These are phyloP conservation scores for Microctenopoma steveboyesi DNA, from an alignment of 2,797 vertebrate species.

Conservation along the genomic window DNA sequence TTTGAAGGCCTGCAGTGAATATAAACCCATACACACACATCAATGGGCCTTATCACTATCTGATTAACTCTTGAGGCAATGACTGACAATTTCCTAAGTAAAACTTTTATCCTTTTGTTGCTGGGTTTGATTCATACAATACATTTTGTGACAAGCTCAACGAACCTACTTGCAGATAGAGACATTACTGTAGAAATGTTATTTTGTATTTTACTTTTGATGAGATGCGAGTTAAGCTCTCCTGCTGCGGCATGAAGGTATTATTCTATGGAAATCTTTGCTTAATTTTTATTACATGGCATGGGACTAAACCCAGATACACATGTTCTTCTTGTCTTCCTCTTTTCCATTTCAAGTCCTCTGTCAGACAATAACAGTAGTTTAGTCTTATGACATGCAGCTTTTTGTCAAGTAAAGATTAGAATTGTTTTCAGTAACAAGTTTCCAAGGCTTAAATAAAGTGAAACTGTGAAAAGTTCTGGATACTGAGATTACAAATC, in stretches of 20 bases:
- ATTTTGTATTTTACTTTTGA: not conserved
- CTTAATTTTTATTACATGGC: conserved; percentile 19
- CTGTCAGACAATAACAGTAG: conserved; percentile 21
- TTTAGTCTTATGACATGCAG: conserved; percentile 12
- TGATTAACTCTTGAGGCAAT: conserved; percentile 8
- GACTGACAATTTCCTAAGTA: not conserved
- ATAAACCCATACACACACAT: conserved; percentile 4
- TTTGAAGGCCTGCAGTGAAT: not conserved
- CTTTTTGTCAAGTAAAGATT: conserved; percentile 2
- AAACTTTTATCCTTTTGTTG: not conserved
- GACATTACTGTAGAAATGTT: conserved; percentile 16
- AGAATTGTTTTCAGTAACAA: too few relatives aligned
- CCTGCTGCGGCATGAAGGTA: conserved; percentile 30
- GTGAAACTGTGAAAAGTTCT: not conserved
- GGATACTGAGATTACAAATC: not conserved
- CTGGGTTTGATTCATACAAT: not conserved
- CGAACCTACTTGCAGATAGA: not conserved
- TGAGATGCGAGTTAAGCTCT: conserved; percentile 42
- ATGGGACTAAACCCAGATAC: too few relatives aligned
- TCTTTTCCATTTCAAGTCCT: conserved; percentile 21
- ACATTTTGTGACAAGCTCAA: conserved; percentile 14
- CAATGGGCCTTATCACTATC: conserved; percentile 15
- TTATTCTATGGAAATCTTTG: too few relatives aligned
- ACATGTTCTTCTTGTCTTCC: not conserved
- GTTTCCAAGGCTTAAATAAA: not conserved